Evolutionary conservation across 2,888 invertebrate species (phyloP).

Genomic region (Drosophila heteroneura): DNA sequence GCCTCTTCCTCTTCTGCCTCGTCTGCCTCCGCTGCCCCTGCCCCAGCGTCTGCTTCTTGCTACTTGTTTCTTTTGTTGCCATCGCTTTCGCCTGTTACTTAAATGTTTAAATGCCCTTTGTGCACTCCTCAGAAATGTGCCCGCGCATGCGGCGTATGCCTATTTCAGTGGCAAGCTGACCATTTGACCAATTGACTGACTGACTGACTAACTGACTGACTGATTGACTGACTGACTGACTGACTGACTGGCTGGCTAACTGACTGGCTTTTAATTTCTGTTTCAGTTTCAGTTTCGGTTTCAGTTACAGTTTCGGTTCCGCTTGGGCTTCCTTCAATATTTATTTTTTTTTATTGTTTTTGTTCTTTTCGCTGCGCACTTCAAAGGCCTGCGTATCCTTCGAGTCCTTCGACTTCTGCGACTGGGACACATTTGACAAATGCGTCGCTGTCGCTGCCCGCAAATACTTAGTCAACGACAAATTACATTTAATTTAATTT

Average conservation of each 20-base stretch:
- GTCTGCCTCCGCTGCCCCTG: not conserved
- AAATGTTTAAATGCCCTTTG: slow-evolving; percentile 25
- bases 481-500: slow-evolving; percentile 80
- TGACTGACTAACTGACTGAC: slow-evolving; percentile 17
- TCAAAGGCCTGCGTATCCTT: slow-evolving; percentile 33
- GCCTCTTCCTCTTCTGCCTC: not conserved
- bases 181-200: slow-evolving; percentile 29
- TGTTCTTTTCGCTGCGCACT: slow-evolving; percentile 24
- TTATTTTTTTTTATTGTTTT: slow-evolving; percentile 6
- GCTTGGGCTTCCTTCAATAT: slow-evolving; percentile 17
- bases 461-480: slow-evolving; percentile 68
- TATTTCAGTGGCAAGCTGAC: slow-evolving; percentile 42
- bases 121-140: slow-evolving; percentile 43
- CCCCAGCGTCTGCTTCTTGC: not conserved
- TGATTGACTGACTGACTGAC: slow-evolving; percentile 11
- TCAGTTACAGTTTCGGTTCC: slow-evolving; percentile 19
- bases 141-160: slow-evolving; percentile 55
- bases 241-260: slow-evolving; percentile 1
- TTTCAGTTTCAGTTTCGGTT: slow-evolving; percentile 23
- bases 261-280: slow-evolving; percentile 28
- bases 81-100: not conserved
- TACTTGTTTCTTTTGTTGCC: slow-evolving; percentile 12
- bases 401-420: slow-evolving; percentile 20
- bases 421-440: slow-evolving; percentile 53
- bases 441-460: slow-evolving; percentile 48